A percentile compares a stretch with the other conserved stretches of the same genome.
Conservation (phyloP, 2,113 vertebrate species). For the Anser cygnoides region DNA sequence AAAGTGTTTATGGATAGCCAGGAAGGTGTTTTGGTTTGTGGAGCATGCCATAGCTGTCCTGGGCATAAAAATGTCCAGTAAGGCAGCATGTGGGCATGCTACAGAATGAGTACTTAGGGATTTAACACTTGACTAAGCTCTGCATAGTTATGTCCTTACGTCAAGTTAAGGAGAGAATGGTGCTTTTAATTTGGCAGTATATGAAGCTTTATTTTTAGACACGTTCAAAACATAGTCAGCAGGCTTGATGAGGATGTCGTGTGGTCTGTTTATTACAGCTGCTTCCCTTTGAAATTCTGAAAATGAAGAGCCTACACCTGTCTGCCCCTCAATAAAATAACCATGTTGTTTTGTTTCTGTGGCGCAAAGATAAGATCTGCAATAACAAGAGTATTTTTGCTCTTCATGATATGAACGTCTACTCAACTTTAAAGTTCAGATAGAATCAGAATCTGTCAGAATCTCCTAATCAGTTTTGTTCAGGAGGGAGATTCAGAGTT, state of each 20-base stretch:
- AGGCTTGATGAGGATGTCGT: background rate
- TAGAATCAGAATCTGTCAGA: background rate
- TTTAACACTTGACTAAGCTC: background rate
- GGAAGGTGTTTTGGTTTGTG: background rate
- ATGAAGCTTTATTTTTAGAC: constrained; percentile 12
- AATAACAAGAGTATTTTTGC: background rate
- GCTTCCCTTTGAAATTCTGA: background rate
- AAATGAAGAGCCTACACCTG: background rate
- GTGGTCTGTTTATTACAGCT: background rate
- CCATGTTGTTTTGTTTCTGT: background rate
- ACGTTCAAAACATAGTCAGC: background rate
- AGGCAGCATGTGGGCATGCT: background rate
- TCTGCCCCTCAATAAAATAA: background rate
- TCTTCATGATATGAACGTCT: background rate
- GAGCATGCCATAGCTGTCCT: background rate
- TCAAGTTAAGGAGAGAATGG: background rate
- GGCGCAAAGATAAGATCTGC: background rate
- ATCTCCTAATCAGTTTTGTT: background rate
- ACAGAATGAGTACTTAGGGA: background rate
- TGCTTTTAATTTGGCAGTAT: constrained; percentile 8
- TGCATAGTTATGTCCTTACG: background rate
- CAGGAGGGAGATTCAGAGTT: background rate
- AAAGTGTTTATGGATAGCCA: background rate
- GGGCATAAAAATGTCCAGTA: background rate
- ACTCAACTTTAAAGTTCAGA: background rate